phyloP scores from a whole-genome alignment of 1,140 invertebrate genomes.

The Mya arenaria region DNA sequence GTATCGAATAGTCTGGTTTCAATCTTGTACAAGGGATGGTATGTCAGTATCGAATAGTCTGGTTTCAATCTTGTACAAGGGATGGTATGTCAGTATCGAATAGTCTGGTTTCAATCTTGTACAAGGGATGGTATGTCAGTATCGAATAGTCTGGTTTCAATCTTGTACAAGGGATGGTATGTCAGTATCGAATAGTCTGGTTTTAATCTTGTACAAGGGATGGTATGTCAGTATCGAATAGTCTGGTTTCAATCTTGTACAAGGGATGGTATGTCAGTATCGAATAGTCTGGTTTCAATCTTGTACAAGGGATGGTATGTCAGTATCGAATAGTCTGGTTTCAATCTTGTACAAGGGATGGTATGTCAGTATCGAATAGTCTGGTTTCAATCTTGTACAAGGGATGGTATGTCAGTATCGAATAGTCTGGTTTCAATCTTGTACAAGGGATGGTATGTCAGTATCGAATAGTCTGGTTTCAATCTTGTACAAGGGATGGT shows the following conservation, averaged over 20 bases:
- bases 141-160: not conserved
- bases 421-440: not conserved
- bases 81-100: not conserved
- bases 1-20: no score
- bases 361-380: not conserved
- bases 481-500: not conserved
- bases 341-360: not conserved
- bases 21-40: no score
- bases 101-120: not conserved
- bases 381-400: not conserved
- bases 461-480: not conserved
- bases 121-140: not conserved
- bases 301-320: not conserved
- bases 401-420: not conserved
- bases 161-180: not conserved
- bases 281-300: not conserved
- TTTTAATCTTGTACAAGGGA: not conserved
- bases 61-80: no score
- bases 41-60: no score
- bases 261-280: not conserved
- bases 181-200: not conserved
- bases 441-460: not conserved
- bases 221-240: not conserved
- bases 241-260: not conserved
- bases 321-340: not conserved